Percentiles rank a stretch among this genome's conserved stretches.
Conservation (phyloP, 2,113 vertebrate genomes). For the Monarcha castaneiventris region DNA sequence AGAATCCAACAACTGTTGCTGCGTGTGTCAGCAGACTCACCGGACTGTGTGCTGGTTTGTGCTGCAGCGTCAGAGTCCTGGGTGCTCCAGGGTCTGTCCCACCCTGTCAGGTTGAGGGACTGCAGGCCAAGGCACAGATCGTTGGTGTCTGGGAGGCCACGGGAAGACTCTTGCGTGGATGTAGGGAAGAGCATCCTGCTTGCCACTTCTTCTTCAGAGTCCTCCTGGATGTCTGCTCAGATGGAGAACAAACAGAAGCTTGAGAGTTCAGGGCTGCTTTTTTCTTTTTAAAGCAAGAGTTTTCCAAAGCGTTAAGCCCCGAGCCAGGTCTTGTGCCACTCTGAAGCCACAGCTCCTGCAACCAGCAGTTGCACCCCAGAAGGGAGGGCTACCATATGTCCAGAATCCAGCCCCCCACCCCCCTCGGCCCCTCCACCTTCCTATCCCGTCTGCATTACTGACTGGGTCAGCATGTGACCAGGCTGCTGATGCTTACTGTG, state of each 20-base stretch:
- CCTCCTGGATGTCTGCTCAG: conserved; percentile 84
- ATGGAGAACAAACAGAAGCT: conserved; percentile 65
- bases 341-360: conserved; percentile 47
- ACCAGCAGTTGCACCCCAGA: conserved; percentile 49
- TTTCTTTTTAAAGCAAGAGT: conserved; percentile 49
- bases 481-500: conserved; percentile 94
- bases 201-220: conserved; percentile 85
- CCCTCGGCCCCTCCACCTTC: conserved; percentile 67
- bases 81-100: conserved; percentile 97
- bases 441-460: conserved; percentile 90
- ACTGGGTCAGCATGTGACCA: conserved; percentile 96
- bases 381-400: conserved; percentile 82
- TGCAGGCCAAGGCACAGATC: conserved; percentile 97
- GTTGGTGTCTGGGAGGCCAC: conserved; percentile 84
- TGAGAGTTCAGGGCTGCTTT: conserved; percentile 67
- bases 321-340: not conserved
- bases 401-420: conserved; percentile 50
- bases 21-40: conserved; percentile 78
- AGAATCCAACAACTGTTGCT: conserved; percentile 75
- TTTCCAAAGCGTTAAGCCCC: conserved; percentile 45
- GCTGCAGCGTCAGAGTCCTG: conserved; percentile 85
- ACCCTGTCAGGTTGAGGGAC: conserved; percentile 90
- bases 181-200: conserved; percentile 97
- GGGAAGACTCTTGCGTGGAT: conserved; percentile 85
- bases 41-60: conserved; percentile 85